Evolutionary conservation across 2,888 invertebrate species (phyloP).

Genomic region (Plemyria rubiginata): DNA sequence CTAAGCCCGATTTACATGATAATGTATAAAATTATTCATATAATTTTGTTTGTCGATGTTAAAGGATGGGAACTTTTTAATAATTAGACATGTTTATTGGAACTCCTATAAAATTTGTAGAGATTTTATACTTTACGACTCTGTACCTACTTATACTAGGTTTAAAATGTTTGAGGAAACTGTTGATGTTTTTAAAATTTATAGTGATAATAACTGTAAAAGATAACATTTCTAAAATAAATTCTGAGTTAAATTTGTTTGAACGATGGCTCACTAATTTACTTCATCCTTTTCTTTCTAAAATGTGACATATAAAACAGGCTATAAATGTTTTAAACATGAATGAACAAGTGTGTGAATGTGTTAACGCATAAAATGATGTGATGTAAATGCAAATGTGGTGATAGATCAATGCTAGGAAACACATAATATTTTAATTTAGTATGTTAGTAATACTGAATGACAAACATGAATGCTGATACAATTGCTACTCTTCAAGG

Average conservation of each 20-base stretch:
- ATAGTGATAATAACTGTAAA: not conserved
- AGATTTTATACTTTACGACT: constrained; percentile 10
- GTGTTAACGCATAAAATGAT: constrained; percentile 50
- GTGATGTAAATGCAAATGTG: constrained; percentile 56
- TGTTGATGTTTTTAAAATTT: constrained; percentile 2
- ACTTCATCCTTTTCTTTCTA: constrained; percentile 24
- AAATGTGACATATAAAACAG: constrained; percentile 19
- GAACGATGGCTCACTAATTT: constrained; percentile 1
- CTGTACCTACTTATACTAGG: constrained; percentile 5
- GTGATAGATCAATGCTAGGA: constrained; percentile 49
- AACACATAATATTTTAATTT: constrained; percentile 32
- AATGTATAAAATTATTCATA: constrained; percentile 67
- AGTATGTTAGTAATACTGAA: constrained; percentile 31
- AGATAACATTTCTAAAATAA: not conserved
- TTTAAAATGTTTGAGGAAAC: constrained; percentile 2
- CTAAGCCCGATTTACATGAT: constrained; percentile 75
- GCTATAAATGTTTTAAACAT: constrained; percentile 42
- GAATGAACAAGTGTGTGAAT: constrained; percentile 44
- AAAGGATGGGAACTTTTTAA: constrained; percentile 52
- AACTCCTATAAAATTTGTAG: constrained; percentile 38
- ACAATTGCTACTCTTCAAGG: constrained; percentile 32
- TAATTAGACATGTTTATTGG: constrained; percentile 35
- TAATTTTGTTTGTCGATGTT: constrained; percentile 52
- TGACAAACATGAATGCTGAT: constrained; percentile 34
- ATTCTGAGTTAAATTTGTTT: not conserved